Base-by-base conservation (phyloP, 2,888 invertebrate genomes). In the Argyresthia goedartella region DNA sequence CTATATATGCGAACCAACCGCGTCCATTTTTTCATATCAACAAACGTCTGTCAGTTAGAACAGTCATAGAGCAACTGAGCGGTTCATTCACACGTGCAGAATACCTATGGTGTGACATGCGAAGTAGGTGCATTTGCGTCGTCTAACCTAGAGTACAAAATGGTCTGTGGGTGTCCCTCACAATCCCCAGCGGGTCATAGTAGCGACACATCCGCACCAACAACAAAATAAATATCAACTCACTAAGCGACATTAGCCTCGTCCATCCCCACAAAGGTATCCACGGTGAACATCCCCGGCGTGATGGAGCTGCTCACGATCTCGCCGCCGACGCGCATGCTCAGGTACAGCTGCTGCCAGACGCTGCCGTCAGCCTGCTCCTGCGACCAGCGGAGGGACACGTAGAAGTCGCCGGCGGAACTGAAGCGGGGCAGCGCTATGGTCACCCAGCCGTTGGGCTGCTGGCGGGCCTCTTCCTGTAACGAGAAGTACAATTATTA, bases 381-480 rank as follows among this genome's bases (percentile, higher is more conserved):
- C 11, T 65, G 53, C 0, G 82, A 81, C 84, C 84, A 84, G 35
- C 81, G 71, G 10, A 76, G 70, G 4, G 82, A 81, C 10, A 89
- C 60, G 63, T 77, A 81, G 59, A 73, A 76, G 48, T 80, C 72
- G 0, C 88, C 88, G 25, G 64, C 59, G 1, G 77, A 67, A 48
- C 85, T 85, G 63, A 88, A 90, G 0, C 82, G 69, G 0, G 93
- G 92, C 1, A 88, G 72, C 0, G 87, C 84, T 0, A 90, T 81
- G 0, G 89, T 88, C 0, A 95, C 78, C 95, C 95, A 95, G 0
- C 95, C 95, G 1, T 89, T 78, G 0, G 87, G 74, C 60, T 93
- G 90, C 14, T 75, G 63, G 3, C 90, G 76, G 7, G 75, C 73
- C 16, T 75, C 71, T 52, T 88, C 81, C 88, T 88, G 33, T 14